Evolutionary conservation across 2,113 vertebrate species (phyloP).

Genomic region (Chloropsis hardwickii): DNA sequence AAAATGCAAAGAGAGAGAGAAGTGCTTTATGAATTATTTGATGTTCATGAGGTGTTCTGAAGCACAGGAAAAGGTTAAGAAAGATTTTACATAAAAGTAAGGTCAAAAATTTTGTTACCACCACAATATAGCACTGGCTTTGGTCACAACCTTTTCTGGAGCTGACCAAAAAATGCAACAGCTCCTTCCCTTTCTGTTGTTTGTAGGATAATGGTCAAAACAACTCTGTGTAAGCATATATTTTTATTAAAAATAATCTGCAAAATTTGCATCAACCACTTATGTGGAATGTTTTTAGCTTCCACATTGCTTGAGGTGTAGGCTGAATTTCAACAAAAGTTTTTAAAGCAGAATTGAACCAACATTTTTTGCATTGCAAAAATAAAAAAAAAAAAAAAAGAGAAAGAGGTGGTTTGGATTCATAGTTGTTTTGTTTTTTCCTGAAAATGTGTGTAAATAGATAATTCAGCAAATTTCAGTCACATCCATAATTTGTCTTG

Average conservation of each 20-base stretch:
- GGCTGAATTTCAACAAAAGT: neutral
- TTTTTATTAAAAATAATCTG: neutral
- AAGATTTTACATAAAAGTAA: neutral
- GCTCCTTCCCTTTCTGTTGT: neutral
- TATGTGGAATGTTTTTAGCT: rapidly evolving
- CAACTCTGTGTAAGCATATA: neutral
- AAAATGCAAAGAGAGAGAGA: neutral
- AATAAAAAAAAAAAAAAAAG: neutral
- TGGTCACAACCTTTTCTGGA: neutral
- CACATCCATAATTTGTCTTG: neutral
- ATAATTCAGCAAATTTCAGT: neutral
- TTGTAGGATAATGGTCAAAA: neutral
- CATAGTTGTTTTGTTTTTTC: neutral
- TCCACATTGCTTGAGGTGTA: neutral
- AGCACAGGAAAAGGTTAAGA: neutral
- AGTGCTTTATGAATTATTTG: neutral
- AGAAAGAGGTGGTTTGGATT: neutral
- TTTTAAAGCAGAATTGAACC: neutral
- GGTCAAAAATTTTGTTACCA: neutral
- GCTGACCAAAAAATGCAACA: neutral
- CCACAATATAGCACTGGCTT: neutral
- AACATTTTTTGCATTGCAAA: neutral
- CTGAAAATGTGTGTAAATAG: neutral
- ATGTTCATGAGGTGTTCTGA: neutral
- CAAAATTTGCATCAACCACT: neutral